These are phyloP conservation scores for Drosophila picticornis DNA, from an alignment of 2,888 invertebrate genomes.

Conservation along the genomic window DNA sequence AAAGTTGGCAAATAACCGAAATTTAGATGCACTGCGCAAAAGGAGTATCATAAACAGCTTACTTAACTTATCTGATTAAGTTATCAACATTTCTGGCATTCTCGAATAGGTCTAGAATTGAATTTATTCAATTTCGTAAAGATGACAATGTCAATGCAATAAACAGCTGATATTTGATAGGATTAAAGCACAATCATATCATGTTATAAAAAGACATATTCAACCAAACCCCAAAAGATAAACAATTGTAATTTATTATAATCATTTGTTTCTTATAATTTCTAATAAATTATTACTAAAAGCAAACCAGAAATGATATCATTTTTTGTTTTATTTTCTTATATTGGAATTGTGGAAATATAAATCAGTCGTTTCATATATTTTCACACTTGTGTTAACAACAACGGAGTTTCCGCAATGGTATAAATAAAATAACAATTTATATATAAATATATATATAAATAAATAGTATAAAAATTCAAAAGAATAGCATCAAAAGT, in stretches of 20 bases:
- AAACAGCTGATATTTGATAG: neutral
- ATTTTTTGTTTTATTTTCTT: neutral
- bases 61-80: neutral
- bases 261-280: neutral
- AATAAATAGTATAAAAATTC: neutral
- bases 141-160: neutral
- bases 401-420: neutral
- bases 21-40: constrained; percentile 9
- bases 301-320: neutral
- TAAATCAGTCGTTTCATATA: neutral
- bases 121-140: neutral
- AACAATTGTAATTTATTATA: neutral
- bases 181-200: neutral
- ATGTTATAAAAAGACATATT: neutral
- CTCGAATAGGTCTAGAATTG: neutral
- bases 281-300: too few species aligned
- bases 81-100: neutral
- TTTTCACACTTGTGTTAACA: neutral
- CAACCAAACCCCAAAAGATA: neutral
- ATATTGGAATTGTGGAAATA: neutral
- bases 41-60: neutral
- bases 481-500: neutral
- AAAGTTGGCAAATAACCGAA: neutral
- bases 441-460: too few species aligned
- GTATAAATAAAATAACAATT: too few species aligned